These are phyloP conservation scores for Slavum lentiscoides DNA, from an alignment of 2,888 invertebrate genomes.

Conservation along the genomic window DNA sequence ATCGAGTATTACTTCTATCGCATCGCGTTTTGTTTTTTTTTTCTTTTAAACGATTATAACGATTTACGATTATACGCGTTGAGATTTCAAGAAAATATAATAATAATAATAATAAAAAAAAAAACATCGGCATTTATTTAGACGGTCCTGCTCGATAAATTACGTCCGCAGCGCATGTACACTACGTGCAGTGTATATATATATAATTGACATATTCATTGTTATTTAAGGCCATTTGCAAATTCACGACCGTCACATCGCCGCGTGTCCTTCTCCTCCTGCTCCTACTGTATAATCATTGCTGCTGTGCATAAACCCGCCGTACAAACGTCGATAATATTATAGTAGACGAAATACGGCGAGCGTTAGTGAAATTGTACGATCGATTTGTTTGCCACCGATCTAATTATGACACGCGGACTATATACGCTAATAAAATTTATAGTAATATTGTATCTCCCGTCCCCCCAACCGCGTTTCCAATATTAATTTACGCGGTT, in stretches of 20 bases:
- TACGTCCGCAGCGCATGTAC: background rate
- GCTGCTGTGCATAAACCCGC: background rate
- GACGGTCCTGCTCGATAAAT: conserved; percentile 5
- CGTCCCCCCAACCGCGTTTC: too few relatives aligned
- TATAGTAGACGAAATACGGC: background rate
- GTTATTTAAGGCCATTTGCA: conserved; percentile 28
- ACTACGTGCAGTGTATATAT: background rate
- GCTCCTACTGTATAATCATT: background rate
- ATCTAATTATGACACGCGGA: background rate
- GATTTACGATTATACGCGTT: background rate
- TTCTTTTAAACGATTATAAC: background rate
- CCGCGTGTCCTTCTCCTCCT: background rate
- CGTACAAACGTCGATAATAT: conserved; percentile 6
- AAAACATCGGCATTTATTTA: conserved; percentile 18
- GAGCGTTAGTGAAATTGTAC: background rate
- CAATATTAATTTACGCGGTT: too few relatives aligned
- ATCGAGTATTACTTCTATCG: too few relatives aligned
- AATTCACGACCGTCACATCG: conserved; percentile 30
- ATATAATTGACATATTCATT: conserved; percentile 35
- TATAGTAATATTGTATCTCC: too few relatives aligned
- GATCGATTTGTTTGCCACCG: conserved; percentile 16
- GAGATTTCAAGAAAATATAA: conserved; percentile 16
- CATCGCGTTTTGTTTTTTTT: too few relatives aligned
- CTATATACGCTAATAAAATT: conserved; percentile 1
- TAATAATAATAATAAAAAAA: background rate